Evolutionary conservation across 2,113 vertebrate species (phyloP).

Genomic region (Onychorhynchus coronatus): DNA sequence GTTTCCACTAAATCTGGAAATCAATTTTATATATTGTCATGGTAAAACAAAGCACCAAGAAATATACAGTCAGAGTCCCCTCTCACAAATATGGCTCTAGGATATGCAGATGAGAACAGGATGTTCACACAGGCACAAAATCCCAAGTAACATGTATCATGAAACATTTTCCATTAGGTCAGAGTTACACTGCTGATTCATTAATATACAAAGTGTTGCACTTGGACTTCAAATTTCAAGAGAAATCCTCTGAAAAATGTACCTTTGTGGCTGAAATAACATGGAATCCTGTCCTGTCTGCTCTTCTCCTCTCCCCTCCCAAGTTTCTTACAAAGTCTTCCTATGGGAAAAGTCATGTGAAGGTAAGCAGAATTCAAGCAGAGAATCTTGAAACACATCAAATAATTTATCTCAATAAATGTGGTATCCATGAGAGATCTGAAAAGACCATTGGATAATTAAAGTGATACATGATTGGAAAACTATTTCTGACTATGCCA

Average conservation of each 20-base stretch:
- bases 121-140: conserved; percentile 34
- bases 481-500: conserved; percentile 23
- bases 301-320: not conserved
- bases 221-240: not conserved
- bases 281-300: not conserved
- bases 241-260: not conserved
- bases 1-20: not conserved
- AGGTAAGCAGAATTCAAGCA: not conserved
- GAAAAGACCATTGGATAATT: conserved; percentile 21
- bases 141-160: not conserved
- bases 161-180: conserved; percentile 22
- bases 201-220: not conserved
- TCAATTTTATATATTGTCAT: not conserved
- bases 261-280: not conserved
- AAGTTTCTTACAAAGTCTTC: not conserved
- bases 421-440: not conserved
- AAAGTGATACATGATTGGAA: conserved; percentile 37
- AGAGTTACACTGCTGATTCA: not conserved
- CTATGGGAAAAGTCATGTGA: not conserved
- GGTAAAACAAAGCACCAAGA: not conserved
- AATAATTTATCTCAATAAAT: conserved; percentile 14
- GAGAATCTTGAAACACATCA: not conserved
- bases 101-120: not conserved
- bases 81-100: not conserved
- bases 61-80: not conserved